Conservation (phyloP, 2,113 vertebrate species). For the Thalassarche chlororhynchos region DNA sequence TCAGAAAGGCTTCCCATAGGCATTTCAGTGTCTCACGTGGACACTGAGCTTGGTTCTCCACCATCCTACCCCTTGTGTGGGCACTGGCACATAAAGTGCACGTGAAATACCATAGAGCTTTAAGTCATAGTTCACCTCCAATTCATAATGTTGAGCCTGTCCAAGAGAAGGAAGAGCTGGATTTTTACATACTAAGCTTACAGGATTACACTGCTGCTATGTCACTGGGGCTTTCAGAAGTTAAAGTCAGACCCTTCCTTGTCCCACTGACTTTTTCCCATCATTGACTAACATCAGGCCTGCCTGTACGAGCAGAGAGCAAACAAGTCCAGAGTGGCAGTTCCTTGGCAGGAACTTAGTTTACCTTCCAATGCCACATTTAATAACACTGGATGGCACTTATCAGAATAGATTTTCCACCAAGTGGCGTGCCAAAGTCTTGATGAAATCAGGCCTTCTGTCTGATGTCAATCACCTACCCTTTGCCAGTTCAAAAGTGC, state of each 20-base stretch:
- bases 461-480: constrained; percentile 45
- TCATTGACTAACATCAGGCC: background rate
- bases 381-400: constrained; percentile 16
- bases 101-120: background rate
- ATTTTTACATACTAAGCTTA: background rate
- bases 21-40: background rate
- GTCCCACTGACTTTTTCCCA: constrained; percentile 17
- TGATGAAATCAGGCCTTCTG: constrained; percentile 52
- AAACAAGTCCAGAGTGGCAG: constrained; percentile 10
- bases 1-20: background rate
- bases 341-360: constrained; percentile 33
- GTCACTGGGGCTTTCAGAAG: background rate
- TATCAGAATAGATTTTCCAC: constrained; percentile 52
- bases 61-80: background rate
- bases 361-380: constrained; percentile 19
- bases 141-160: background rate
- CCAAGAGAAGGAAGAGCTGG: background rate
- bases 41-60: background rate
- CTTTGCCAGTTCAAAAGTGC: background rate
- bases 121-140: background rate
- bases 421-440: constrained; percentile 38
- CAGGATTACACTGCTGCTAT: background rate
- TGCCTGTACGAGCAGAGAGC: background rate
- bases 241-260: background rate
- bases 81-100: background rate